Evolutionary conservation across 2,113 vertebrate genomes (phyloP).

Genomic region (Carollia perspicillata): DNA sequence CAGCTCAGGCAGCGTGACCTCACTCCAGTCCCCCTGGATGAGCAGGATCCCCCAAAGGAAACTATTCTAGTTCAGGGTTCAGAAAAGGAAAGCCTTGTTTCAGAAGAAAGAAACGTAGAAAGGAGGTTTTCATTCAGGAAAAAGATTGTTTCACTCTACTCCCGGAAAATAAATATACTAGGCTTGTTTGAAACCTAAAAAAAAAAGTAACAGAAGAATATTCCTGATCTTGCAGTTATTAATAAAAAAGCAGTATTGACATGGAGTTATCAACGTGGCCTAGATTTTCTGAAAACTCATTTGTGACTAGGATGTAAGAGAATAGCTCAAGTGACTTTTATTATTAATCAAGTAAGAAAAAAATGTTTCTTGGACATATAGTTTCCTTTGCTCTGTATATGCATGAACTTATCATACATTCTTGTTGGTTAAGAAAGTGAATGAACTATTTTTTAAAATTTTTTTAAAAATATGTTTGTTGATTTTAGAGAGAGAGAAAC

Average conservation of each 20-base stretch:
- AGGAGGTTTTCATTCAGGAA: background rate
- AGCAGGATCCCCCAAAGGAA: background rate
- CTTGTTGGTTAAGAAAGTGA: background rate
- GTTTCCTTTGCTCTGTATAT: background rate
- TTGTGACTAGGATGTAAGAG: background rate
- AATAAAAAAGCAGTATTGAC: background rate
- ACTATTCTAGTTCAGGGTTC: background rate
- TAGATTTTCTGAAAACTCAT: background rate
- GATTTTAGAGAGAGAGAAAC: no score
- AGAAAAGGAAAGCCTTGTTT: conserved; percentile 9
- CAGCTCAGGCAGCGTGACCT: background rate
- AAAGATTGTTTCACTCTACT: background rate
- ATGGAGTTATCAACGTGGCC: background rate
- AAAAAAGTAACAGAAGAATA: background rate
- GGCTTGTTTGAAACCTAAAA: background rate
- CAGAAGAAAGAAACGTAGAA: background rate
- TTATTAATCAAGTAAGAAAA: background rate
- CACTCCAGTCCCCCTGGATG: background rate
- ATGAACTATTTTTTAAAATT: background rate
- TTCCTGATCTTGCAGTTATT: background rate
- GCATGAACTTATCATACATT: background rate
- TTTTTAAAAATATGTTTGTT: no score
- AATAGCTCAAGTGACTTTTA: background rate
- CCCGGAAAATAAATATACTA: background rate
- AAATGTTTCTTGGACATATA: background rate